A percentile compares a stretch with the other conserved stretches of the same genome.
phyloP scores from a whole-genome alignment of 2,113 vertebrate species.

The Psephotus haematonotus region DNA sequence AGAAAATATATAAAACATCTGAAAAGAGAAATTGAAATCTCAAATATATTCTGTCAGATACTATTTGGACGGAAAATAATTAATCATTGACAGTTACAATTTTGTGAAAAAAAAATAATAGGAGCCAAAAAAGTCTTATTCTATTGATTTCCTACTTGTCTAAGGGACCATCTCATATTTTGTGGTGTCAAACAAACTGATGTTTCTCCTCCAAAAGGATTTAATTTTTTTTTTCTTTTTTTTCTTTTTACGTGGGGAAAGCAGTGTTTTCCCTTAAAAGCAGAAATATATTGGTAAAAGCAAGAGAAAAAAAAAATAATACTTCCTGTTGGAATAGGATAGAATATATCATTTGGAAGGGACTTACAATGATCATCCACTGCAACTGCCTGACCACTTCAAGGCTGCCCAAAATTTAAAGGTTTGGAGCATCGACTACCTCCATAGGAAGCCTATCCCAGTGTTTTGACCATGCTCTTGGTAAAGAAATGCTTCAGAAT shows the following conservation, averaged over 20 bases:
- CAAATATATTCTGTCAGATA: not conserved
- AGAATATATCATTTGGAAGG: not conserved
- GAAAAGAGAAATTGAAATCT: not conserved
- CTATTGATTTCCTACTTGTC: not conserved
- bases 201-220: not conserved
- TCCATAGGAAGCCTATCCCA: not conserved
- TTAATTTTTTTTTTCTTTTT: not conserved
- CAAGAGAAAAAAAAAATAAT: not conserved
- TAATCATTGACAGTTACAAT: not conserved
- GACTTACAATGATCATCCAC: accelerated
- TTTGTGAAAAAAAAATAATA: not conserved
- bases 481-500: not conserved
- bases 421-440: accelerated
- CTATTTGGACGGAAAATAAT: accelerated
- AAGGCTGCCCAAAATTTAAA: not conserved
- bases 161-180: not conserved
- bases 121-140: not conserved
- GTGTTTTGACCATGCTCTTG: not conserved
- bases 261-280: not conserved
- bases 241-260: not conserved
- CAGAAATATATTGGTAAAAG: not conserved
- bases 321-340: not conserved
- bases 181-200: not conserved
- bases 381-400: not conserved
- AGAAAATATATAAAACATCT: not conserved